A percentile compares a stretch with the other conserved stretches of the same genome.
Conservation (phyloP, 2,888 invertebrate genomes). For the Platyscelio sp. region DNA sequence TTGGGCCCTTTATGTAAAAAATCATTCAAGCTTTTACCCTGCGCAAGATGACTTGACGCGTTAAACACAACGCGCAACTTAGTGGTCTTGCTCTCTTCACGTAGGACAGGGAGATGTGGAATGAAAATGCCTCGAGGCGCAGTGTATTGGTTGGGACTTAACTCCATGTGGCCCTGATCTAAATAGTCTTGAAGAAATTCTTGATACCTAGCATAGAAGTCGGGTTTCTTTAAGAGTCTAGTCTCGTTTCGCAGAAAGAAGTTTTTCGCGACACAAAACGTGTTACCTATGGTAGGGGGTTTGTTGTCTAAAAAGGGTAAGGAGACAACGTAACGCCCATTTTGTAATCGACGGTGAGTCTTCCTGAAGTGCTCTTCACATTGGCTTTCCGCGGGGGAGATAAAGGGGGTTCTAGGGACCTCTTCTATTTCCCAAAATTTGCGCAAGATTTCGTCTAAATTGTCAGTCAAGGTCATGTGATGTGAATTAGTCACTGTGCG, state of each 20-base stretch:
- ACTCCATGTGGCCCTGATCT: not conserved
- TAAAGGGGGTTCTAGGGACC: not conserved
- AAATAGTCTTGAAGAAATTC: conserved; percentile 69
- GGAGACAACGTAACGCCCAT: conserved; percentile 1
- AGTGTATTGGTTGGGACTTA: not conserved
- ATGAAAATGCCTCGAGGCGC: conserved; percentile 9
- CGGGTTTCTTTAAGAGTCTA: too few relatives aligned
- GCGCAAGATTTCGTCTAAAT: not conserved
- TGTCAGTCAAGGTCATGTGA: not conserved
- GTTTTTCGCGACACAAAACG: not conserved
- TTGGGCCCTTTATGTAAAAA: conserved; percentile 39
- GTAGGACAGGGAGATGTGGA: conserved; percentile 50
- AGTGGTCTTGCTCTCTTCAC: conserved; percentile 47
- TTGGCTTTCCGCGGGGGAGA: too few relatives aligned
- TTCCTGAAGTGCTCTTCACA: too few relatives aligned
- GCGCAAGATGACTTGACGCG: conserved; percentile 35
- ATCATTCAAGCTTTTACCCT: conserved; percentile 48
- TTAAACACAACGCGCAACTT: conserved; percentile 59
- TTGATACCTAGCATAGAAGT: conserved; percentile 14
- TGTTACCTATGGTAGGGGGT: conserved; percentile 4
- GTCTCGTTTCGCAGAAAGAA: not conserved
- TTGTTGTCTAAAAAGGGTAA: not conserved
- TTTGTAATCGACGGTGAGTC: too few relatives aligned
- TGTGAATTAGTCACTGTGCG: not conserved
- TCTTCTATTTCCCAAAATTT: conserved; percentile 4